Conservation (phyloP, 2,888 invertebrate species). For the Melieria omissa region DNA sequence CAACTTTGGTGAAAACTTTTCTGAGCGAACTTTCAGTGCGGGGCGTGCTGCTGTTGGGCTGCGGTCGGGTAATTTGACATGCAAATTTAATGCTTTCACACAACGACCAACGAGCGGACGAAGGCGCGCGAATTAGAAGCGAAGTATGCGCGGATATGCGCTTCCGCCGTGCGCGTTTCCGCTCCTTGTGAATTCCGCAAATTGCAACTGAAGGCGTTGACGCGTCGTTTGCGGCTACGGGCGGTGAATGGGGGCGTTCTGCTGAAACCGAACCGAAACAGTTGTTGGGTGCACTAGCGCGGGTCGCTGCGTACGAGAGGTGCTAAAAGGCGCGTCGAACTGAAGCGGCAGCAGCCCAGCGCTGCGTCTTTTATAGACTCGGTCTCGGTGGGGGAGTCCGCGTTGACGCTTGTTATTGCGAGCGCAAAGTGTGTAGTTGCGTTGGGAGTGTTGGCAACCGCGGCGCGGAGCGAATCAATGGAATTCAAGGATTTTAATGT, state of each 20-base stretch:
- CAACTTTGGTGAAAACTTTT: constrained; percentile 22
- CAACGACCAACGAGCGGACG: background rate
- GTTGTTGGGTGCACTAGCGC: background rate
- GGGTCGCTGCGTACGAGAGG: background rate
- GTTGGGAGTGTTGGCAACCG: background rate
- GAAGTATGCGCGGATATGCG: constrained; percentile 21
- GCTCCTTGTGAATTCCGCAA: too few relatives aligned
- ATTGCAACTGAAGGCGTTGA: too few relatives aligned
- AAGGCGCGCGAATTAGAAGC: constrained; percentile 12
- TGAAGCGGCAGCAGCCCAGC: constrained; percentile 35
- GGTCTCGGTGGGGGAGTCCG: constrained; percentile 24
- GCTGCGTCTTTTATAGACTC: constrained; percentile 63
- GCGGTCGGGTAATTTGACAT: constrained; percentile 29
- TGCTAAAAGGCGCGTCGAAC: constrained; percentile 29
- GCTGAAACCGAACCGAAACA: background rate
- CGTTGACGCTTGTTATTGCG: background rate
- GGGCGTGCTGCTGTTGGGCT: constrained; percentile 36
- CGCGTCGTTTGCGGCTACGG: too few relatives aligned
- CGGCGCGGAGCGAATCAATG: background rate
- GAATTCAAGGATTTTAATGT: constrained; percentile 56
- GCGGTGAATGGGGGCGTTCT: too few relatives aligned
- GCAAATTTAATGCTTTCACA: constrained; percentile 21
- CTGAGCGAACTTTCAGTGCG: background rate
- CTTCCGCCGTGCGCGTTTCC: constrained; percentile 22
- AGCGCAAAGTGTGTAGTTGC: background rate